Evolutionary conservation across 1,140 invertebrate genomes (phyloP), one percentile per base, ranked within the genome.

Genomic region (Orchestia grillus): DNA sequence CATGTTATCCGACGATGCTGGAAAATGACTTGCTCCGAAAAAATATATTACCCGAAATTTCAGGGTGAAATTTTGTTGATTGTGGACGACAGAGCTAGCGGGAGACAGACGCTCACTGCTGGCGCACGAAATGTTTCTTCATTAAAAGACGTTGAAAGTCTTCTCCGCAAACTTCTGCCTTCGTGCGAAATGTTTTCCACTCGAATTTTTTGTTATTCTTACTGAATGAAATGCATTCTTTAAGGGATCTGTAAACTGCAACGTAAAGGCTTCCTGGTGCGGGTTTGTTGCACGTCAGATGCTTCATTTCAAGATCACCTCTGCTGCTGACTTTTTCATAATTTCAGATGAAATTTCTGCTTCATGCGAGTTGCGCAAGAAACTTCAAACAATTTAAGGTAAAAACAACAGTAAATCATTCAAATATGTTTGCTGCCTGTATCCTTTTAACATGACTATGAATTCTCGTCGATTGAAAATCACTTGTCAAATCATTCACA

Each of bases 1-100:
- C 92, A 94, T 94, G 92, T 94, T 94, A 94, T 44, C 92, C 92
- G 92, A 94, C 40, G 92, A 94, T 45, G 92, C 44, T 94, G 40
- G 92, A 44, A 94, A 94, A 94, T 94, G 92, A 94, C 92, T 90
- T 90, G 88, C 88, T 94, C 92, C 4, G 23, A n/a, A 90, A 90
- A 44, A 44, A 90, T 41, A 43, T 42, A 44, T 41, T 41, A 42
- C 88, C 88, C 4, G 88, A 36, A 90, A 90, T 90, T 90, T 90
- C 88, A 90, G 88, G 88, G 88, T 90, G 88, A 90, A 90, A 90
- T 90, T 90, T 90, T 90, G 8, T 44, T 90, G 88, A 90, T 90
- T 90, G 43, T 44, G 88, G 43, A 36, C 41, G 88, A 42, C 88
- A 90, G 88, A 44, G 88, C n/a, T 42, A 41, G 88, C 15, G 42